Evolutionary conservation across 2,888 invertebrate species (phyloP), one percentile per base, ranked within the genome.

Genomic region (Trisateles emortualis): DNA sequence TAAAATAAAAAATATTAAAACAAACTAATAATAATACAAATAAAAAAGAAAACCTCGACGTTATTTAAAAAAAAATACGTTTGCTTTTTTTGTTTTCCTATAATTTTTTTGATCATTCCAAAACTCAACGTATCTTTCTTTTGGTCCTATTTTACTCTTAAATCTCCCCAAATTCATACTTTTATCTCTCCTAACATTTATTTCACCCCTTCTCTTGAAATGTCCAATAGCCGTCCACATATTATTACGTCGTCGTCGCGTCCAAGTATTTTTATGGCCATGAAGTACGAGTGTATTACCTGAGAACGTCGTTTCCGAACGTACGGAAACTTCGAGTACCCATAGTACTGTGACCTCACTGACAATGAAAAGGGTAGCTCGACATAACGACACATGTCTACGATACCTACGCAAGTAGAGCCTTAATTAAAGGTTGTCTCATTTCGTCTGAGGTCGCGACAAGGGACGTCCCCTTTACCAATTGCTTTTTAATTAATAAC

Each of bases 391-490:
- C 81, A 79, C 68, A 77, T 75, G 77, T 77, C 79, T 76, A 64
- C 68, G 52, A 55, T 66, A 63, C 59, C 45, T 69, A 74, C 59
- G 68, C 65, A 56, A 65, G 64, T 68, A 68, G 63, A 70, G 58
- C 81, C 81, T 85, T 87, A 87, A 87, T 87, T 87, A 87, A 86
- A 80, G 83, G 74, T 70, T 78, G 83, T 81, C 83, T 83, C 83
- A 82, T 86, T 83, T 73, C 74, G 70, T 69, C 76, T 72, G 74
- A 72, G 79, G 74, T 67, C 73, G 70, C 61, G 53, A 52, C 63
- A 57, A 67, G 72, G 72, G 68, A 58, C 65, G 54, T 63, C 64
- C 71, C 71, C 74, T 45, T 64, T 69, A 69, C 72, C 81, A 78
- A 83, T 85, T 82, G 81, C 83, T 85, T 86, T 86, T 86, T 85